Evolutionary conservation across 2,797 vertebrate species (phyloP).

Genomic region (Natrix natrix): DNA sequence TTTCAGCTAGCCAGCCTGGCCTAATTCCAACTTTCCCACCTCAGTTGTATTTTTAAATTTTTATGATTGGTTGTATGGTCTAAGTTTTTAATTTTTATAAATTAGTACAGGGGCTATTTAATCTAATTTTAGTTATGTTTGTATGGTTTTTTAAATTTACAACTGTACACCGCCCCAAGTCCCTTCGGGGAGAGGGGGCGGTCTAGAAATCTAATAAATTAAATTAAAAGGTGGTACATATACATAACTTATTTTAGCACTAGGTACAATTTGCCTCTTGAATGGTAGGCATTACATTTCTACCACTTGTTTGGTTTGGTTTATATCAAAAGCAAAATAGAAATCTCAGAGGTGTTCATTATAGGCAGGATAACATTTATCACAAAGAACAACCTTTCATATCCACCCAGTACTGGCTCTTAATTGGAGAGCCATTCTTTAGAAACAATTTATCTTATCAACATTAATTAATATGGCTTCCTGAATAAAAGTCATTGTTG

Average conservation of each 20-base stretch:
- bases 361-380: conserved; percentile 28
- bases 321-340: conserved; percentile 16
- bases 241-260: neutral
- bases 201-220: no score
- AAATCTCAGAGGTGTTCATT: conserved; percentile 39
- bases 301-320: conserved; percentile 24
- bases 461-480: conserved; percentile 37
- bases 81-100: no score
- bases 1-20: no score
- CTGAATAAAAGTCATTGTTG: conserved; percentile 26
- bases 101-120: no score
- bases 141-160: no score
- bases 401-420: conserved; percentile 17
- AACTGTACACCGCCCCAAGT: no score
- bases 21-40: no score
- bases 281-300: conserved; percentile 49
- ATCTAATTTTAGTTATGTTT: no score
- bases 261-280: conserved; percentile 23
- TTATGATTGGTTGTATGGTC: no score
- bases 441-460: conserved; percentile 38
- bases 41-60: no score
- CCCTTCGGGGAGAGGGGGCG: no score
- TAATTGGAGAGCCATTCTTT: conserved; percentile 46
- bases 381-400: conserved; percentile 38
- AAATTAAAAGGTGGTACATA: no score